Base-by-base conservation (phyloP, 2,113 vertebrate species). In the Baryphthengus martii region DNA sequence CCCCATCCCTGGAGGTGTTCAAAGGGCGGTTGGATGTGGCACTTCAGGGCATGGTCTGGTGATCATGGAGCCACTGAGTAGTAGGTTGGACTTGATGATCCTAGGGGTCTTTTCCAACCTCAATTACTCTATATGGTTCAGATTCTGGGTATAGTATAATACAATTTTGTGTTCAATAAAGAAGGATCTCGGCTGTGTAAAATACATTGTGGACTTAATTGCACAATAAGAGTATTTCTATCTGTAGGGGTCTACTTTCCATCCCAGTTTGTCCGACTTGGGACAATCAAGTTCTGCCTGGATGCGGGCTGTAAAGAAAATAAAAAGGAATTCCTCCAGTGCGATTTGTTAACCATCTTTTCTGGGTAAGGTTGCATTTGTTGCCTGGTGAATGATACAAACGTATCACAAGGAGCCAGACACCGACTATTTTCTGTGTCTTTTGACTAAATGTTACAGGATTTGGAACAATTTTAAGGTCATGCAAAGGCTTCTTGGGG, bases 91-190 rank as follows among this genome's bases (percentile, higher is more conserved):
- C n/a, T n/a, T n/a, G n/a, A n/a, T n/a, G n/a, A n/a, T n/a, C n/a
- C n/a, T n/a, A n/a, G n/a, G n/a, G n/a, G n/a, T n/a, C n/a, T n/a
- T n/a, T n/a, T n/a, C n/a, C n/a, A n/a, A n/a, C n/a, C n/a, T n/a
- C n/a, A n/a, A n/a, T n/a, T n/a, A n/a, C n/a, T n/a, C n/a, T n/a
- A n/a, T n/a, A n/a, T n/a, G 15, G 2, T 28, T 65, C 0, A 12
- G 52, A 4, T 14, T 21, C n/a, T 9, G 0, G 21, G 33, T 33
- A 0, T 24, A 8, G 2, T 5, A 1, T 0, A n/a, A n/a, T n/a
- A n/a, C n/a, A n/a, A n/a, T n/a, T n/a, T n/a, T 9, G 7, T 29
- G 2, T 33, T 63, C n/a, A 49, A 13, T 35, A 26, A 52, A 67
- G 24, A 16, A 15, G 28, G 19, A 55, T 47, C 26, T 44, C 49